These are phyloP conservation scores for Trilocha varians DNA, from an alignment of 2,888 invertebrate species.

Conservation along the genomic window DNA sequence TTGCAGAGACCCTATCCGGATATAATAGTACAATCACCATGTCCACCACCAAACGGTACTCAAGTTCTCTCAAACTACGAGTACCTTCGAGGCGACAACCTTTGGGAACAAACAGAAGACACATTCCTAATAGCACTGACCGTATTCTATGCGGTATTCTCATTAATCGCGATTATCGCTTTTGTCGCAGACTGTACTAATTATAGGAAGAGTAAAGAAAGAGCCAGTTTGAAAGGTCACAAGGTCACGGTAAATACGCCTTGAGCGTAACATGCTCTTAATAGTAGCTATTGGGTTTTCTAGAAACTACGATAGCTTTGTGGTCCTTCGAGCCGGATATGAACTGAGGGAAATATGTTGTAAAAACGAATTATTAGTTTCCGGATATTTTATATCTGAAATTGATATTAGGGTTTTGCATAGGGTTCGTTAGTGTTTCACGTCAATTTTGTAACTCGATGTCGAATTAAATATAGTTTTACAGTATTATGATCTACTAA, in stretches of 20 bases:
- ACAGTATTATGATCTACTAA: too few species aligned
- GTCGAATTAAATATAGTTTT: too few species aligned
- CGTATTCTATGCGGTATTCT: conserved; percentile 75
- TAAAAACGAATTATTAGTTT: too few species aligned
- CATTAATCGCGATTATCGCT: conserved; percentile 73
- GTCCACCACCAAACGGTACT: conserved; percentile 86
- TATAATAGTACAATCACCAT: conserved; percentile 87
- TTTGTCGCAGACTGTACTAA: conserved; percentile 75
- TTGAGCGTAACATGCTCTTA: too few species aligned
- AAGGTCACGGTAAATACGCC: conserved; percentile 77
- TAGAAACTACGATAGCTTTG: too few species aligned
- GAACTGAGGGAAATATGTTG: too few species aligned
- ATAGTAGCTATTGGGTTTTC: too few species aligned
- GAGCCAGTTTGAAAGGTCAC: conserved; percentile 59
- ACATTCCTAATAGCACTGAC: conserved; percentile 75
- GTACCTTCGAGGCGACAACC: conserved; percentile 43
- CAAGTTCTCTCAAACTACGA: conserved; percentile 74
- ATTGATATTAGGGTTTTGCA: too few species aligned
- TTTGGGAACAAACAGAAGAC: conserved; percentile 68
- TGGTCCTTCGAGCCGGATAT: too few species aligned
- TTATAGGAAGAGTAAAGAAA: conserved; percentile 66
- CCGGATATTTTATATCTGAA: too few species aligned
- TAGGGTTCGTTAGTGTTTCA: too few species aligned
- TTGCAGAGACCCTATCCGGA: conserved; percentile 86
- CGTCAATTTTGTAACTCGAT: too few species aligned